Evolutionary conservation across 2,888 invertebrate species (phyloP).

Genomic region (Leptogaster cylindrica): DNA sequence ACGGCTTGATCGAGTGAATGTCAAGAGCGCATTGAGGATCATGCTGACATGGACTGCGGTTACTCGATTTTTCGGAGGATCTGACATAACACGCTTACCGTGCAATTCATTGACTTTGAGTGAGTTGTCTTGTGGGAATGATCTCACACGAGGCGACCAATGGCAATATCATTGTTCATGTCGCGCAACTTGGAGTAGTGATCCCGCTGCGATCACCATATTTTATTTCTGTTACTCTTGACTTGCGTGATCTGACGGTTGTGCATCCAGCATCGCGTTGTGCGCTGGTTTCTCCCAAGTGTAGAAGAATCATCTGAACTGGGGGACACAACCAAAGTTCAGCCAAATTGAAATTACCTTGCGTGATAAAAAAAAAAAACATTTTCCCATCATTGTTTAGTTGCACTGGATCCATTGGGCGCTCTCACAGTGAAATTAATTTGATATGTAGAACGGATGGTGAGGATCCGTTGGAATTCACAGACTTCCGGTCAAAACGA

Average conservation of each 20-base stretch:
- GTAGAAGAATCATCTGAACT: no score
- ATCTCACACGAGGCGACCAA: slow-evolving; percentile 19
- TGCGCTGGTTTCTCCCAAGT: no score
- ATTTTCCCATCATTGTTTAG: no score
- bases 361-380: no score
- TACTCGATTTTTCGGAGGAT: background rate
- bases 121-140: slow-evolving; percentile 19
- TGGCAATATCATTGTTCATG: slow-evolving; percentile 10
- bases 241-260: slow-evolving; percentile 8
- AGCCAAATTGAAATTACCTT: background rate
- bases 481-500: no score
- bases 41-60: slow-evolving; percentile 3
- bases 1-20: slow-evolving; percentile 21
- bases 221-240: background rate
- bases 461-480: no score
- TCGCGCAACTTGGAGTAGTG: background rate
- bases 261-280: background rate
- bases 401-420: no score
- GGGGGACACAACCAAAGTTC: no score
- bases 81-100: slow-evolving; percentile 17
- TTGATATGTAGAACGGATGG: no score
- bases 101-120: background rate
- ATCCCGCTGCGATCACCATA: background rate
- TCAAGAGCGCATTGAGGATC: background rate
- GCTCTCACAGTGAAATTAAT: no score